Base-by-base conservation (phyloP, 2,113 vertebrate genomes). In the cattle (Bos taurus) region DNA sequence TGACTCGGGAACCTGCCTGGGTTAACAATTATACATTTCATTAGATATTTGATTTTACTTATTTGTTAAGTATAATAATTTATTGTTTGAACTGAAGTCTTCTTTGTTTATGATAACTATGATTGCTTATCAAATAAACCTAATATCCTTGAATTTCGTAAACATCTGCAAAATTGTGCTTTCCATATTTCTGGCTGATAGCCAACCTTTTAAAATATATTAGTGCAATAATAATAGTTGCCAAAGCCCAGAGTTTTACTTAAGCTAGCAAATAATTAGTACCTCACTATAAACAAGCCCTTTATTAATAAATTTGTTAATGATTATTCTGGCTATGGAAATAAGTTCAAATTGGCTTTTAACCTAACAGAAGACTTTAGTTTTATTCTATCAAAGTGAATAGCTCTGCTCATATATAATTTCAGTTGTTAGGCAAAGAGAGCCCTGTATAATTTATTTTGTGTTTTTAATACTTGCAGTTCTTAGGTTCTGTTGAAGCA, bases 31-130 rank as follows among this genome's bases (percentile, higher is more conserved):
- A 59, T 19, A 88, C 84, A 87, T 59, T 13, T 90, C 77, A 96
- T 86, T 89, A 87, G 25, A 91, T 54, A 85, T 93, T 81, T 52
- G 14, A 85, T 97, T 96, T 96, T 96, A 94, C 52, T 17, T 95
- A 43, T 60, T 96, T n/a, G 3, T 83, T 46, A 81, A 81, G 6
- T 64, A 2, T 74, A 57, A 50, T 56, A 77, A 84, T 95, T 94
- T 90, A 56, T 80, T 85, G 83, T 97, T 95, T 95, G 23, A 95
- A 60, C 56, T 46, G 62, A 52, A 15, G 30, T 78, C n/a, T 64
- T 17, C 14, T 93, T 95, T 90, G 56, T 91, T 97, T 95, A 80
- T 84, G 93, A 57, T 10, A 97, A 54, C 4, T 80, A 50, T 78
- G 88, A 81, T 36, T 94, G 33, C 26, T 92, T 82, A 60, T 89